These are phyloP conservation scores for Drosophila buzzatii DNA, from an alignment of 2,888 invertebrate genomes.

Conservation along the genomic window DNA sequence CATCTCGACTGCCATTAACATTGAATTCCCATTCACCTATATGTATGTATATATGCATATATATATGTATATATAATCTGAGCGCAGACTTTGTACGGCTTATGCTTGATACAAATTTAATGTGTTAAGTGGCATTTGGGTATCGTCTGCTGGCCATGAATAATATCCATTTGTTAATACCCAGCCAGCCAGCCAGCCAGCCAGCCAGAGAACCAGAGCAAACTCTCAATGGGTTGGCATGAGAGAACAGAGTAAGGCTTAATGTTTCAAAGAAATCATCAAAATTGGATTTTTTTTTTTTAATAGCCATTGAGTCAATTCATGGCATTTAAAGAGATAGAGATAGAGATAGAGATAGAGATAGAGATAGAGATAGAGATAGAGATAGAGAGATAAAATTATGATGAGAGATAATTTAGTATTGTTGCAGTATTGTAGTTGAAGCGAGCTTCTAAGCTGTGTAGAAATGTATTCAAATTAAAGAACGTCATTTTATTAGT, in stretches of 20 bases:
- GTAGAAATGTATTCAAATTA: no score
- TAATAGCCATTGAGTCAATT: neutral
- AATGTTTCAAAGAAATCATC: neutral
- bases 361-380: no score
- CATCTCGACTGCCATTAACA: slow-evolving; percentile 39
- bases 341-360: no score
- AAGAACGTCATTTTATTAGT: no score
- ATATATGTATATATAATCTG: slow-evolving; percentile 9
- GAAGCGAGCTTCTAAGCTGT: no score
- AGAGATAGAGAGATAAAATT: no score
- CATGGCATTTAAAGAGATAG: no score
- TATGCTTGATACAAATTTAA: slow-evolving; percentile 9
- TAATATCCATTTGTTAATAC: slow-evolving; percentile 6
- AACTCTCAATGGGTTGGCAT: neutral
- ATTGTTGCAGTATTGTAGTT: no score
- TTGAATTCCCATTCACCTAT: slow-evolving; percentile 34
- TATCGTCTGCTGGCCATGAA: neutral
- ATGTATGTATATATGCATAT: neutral
- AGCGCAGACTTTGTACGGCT: neutral
- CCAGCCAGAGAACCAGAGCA: neutral
- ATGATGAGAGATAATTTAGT: no score
- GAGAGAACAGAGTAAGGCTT: neutral
- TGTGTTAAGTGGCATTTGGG: slow-evolving; percentile 11
- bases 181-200: neutral
- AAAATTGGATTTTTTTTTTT: neutral